Base-by-base conservation (phyloP, 2,113 vertebrate species). In the Psilopogon haemacephalus region DNA sequence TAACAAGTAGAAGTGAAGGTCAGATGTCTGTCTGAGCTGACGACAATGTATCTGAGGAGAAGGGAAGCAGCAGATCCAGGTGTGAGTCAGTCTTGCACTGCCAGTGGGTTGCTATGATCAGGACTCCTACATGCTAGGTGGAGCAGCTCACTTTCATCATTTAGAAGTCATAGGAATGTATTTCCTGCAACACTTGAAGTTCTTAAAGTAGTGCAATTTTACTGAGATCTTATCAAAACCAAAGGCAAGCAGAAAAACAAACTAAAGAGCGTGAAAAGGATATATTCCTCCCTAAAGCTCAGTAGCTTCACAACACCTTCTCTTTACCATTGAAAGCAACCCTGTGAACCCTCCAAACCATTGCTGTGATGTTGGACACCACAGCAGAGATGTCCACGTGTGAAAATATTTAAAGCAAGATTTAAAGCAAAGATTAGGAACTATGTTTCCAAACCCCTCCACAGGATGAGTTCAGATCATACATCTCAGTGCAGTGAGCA, bases 151-250 rank as follows among this genome's bases (percentile, higher is more conserved):
- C 38, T 68, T 58, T 12, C 67, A 16, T 5, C 26, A 17, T n/a
- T 32, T 3, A 50, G 35, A 12, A 60, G 33, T 2, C 73, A 23
- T 0, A 2, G 12, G 12, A 11, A 5, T 33, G n/a, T 48, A 62
- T 35, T 54, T 55, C 54, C 44, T 56, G 2, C 60, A 90, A 3
- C 12, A 20, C 12, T 15, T 44, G 18, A 44, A 27, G 12, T 6
- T 83, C 55, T 27, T 46, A 1, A 13, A 56, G 38, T 2, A 7
- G 8, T 55, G 18, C 33, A 13, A 32, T 55, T 15, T 1, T 67
- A 13, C 55, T 15, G 52, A 48, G 37, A 5, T 46, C 20, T 13
- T 44, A 42, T 65, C 50, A 58, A 82, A 92, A 62, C 8, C 65
- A 21, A 37, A 88, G 28, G 50, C 4, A 26, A 82, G 48, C 23